phyloP scores from a whole-genome alignment of 2,113 vertebrate genomes.

The Pseudois nayaur region DNA sequence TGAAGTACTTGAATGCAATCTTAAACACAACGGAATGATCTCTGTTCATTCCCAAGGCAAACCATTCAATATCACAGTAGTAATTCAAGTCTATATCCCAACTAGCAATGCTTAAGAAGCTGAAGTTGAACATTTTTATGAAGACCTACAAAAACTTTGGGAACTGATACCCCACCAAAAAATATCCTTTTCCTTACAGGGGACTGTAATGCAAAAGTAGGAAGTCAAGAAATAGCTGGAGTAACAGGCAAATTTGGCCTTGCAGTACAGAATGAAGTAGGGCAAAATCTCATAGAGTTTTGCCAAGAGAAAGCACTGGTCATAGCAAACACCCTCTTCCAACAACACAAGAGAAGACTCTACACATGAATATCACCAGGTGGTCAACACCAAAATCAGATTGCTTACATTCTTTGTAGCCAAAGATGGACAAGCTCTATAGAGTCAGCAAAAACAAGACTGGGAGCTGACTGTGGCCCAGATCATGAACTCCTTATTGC shows the following conservation, averaged over 20 bases:
- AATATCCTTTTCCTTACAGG: not conserved
- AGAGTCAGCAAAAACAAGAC: too few relatives aligned
- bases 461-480: too few relatives aligned
- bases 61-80: not conserved
- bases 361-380: not conserved
- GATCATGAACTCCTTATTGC: too few relatives aligned
- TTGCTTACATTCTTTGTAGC: too few relatives aligned
- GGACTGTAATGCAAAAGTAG: not conserved
- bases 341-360: not conserved
- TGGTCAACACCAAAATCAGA: not conserved
- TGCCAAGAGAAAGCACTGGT: rapidly evolving
- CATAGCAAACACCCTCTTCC: not conserved
- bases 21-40: not conserved
- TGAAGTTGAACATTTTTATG: not conserved
- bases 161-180: rapidly evolving
- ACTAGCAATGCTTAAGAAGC: not conserved
- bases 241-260: not conserved
- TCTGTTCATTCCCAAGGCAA: not conserved
- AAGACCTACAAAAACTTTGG: not conserved
- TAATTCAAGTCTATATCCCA: not conserved
- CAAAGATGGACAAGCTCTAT: too few relatives aligned
- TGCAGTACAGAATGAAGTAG: not conserved
- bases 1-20: not conserved
- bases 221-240: not conserved
- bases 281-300: not conserved